Base-by-base conservation (phyloP, 2,888 invertebrate species). In the Osmoderma eremita region DNA sequence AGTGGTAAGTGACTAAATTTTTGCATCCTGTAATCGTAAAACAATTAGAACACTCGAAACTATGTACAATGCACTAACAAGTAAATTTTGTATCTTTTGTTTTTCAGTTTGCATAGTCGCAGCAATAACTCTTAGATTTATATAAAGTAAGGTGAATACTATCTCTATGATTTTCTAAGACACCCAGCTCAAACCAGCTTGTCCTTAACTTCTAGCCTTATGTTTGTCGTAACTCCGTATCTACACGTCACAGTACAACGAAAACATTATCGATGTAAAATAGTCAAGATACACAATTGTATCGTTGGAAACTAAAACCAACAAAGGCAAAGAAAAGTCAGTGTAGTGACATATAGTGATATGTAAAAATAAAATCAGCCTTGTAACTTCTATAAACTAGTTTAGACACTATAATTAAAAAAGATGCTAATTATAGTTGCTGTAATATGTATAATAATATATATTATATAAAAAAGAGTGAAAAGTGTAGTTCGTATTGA, bases 171-270 rank as follows among this genome's bases (percentile, higher is more conserved):
- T 30, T 30, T 20, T 53, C 63, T 64, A 64, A 51, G 63, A 64
- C 63, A 64, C 63, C 84, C 84, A 84, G 83, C 83, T 84, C 84
- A 83, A 83, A 83, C 82, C 83, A 83, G 79, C 81, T 77, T 79
- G 72, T 61, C 58, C 58, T 41, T 61, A 61, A 58, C 41, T 42
- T 53, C 53, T 61, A 61, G 58, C 45, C 41, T 61, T 18, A 45
- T 30, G 15, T 61, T 45, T 30, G 30, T 36, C 45, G 30, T 30
- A 10, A 45, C 18, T 61, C 45, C 45, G 30, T 45, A 45, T 15
- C 41, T 18, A 45, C 42, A 45, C 41, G 45, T 30, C 58, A 61
- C 58, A 61, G 58, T 61, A 61, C 58, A 61, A 36, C 58, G 30
- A 30, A 30, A 30, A 30, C 24, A 24, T 24, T 24, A 24, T 10